Base-by-base conservation (phyloP, 1,140 invertebrate genomes). In the Drosophila leontia region DNA sequence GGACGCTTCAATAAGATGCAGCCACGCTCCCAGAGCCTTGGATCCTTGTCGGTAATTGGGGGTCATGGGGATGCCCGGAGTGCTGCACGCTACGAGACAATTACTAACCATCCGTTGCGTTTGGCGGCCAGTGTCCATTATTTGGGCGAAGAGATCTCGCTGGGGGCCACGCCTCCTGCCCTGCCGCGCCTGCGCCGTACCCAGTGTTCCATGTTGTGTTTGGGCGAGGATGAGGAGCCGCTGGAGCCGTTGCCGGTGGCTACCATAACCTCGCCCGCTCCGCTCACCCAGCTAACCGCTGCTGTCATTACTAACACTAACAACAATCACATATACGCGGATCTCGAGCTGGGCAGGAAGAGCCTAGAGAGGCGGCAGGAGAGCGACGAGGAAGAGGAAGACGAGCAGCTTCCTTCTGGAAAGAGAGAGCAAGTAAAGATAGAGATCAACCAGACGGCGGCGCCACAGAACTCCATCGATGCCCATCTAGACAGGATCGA, bases 41-140 rank as follows among this genome's bases (percentile, higher is more conserved):
- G 91, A 79, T 92, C 91, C 29, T 63, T 92, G 67, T 92, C 91
- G 91, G 91, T 92, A 92, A 92, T 90, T 92, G 78, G 68, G 55
- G 63, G 53, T 56, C 11, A 74, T 55, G 61, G 61, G 44, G 64
- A 67, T 57, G 58, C 64, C 48, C 56, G 61, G 64, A 92, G 91
- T 80, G 84, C 91, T 75, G 86, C 85, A 75, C 86, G 85, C 62
- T 87, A 87, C 61, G 91, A 92, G 82, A 68, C 88, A 70, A 91
- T 92, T 84, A 92, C 91, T 92, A 92, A 92, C 79, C 67, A 69
- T 39, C 79, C 84, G 15, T 59, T 92, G 80, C 86, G 91, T 37
- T 62, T 92, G 80, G 82, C 88, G 58, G 83, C 86, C 50, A 92
- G 91, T 56, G 77, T 92, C 5, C 83, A 81, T 23, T 75, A 91